Evolutionary conservation across 2,797 vertebrate species (phyloP), one percentile per base, ranked within the genome.

Genomic region (Sphaeramia orbicularis): DNA sequence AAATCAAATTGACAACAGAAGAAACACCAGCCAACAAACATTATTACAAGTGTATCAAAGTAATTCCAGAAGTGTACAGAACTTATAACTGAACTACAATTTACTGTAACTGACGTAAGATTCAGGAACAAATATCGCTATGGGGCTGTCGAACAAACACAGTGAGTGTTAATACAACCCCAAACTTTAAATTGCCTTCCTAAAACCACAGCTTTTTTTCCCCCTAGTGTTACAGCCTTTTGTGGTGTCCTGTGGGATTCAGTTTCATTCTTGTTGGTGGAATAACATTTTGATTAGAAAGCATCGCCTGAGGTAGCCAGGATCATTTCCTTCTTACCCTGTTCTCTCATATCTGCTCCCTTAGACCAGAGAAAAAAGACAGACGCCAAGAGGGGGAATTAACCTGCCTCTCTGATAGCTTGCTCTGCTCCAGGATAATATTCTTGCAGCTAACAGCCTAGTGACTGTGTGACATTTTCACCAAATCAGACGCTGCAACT

Each of bases 261-360:
- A 6, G 62, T 81, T 78, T 91, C 76, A 85, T 80, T 84, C 71
- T 71, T 81, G 74, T 72, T 69, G 73, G 60, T 81, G 73, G 76
- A 81, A 86, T 79, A 89, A 87, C 78, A 78, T 86, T 89, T 88
- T 92, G 84, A 90, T 91, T 87, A 86, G 83, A 90, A 85, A 89
- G 73, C 64, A 59, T 62, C 56, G 79, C 87, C 79, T 2, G 57
- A 58, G 83, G 86, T 84, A 71, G 65, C 55, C 38, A 40, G 81
- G 76, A 89, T 87, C 60, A 86, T 89, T 88, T 81, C 66, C 71
- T 71, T 65, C 61, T 37, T 78, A 51, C 36, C 42, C 24, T 44
- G 51, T 71, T 76, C 71, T 67, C 81, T 79, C 65, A 69, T 86
- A 81, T 85, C 57, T 52, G 65, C 74, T 80, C 53, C 74, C 47